Evolutionary conservation across 2,113 vertebrate species (phyloP).

Genomic region (Strigops habroptila): DNA sequence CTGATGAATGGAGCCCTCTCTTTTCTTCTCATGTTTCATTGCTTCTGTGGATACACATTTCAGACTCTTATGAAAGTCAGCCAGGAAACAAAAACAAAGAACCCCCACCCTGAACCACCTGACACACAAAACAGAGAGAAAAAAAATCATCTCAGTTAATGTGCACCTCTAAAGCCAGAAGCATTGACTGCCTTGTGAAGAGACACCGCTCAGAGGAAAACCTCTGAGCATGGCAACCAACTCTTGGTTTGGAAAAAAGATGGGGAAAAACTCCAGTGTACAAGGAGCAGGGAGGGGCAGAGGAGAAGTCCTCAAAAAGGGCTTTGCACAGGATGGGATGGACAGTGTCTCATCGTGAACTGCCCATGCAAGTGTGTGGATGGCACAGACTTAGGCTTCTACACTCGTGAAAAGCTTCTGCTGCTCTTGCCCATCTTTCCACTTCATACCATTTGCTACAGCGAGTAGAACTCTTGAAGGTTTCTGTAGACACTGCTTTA

Average conservation of each 20-base stretch:
- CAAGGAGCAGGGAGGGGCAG: background rate
- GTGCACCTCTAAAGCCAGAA: background rate
- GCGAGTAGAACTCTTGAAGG: conserved; percentile 18
- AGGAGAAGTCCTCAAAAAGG: background rate
- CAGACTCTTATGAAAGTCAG: background rate
- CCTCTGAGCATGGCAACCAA: background rate
- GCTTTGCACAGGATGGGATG: conserved; percentile 17
- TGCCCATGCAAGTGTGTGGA: background rate
- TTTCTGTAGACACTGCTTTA: conserved; percentile 37
- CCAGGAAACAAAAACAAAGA: background rate
- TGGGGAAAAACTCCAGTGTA: background rate
- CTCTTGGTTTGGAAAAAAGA: background rate
- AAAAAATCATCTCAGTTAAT: background rate
- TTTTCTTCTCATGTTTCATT: background rate
- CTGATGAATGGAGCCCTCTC: background rate
- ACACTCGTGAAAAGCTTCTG: conserved; percentile 19
- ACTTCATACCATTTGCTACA: background rate
- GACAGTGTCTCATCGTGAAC: background rate
- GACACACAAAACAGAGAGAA: background rate
- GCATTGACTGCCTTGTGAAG: background rate
- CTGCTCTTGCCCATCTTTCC: background rate
- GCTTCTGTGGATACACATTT: background rate
- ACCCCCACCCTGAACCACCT: background rate
- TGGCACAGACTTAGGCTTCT: background rate
- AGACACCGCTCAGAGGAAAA: background rate